Base-by-base conservation (phyloP, 2,797 vertebrate genomes). In the Vultur gryphus region DNA sequence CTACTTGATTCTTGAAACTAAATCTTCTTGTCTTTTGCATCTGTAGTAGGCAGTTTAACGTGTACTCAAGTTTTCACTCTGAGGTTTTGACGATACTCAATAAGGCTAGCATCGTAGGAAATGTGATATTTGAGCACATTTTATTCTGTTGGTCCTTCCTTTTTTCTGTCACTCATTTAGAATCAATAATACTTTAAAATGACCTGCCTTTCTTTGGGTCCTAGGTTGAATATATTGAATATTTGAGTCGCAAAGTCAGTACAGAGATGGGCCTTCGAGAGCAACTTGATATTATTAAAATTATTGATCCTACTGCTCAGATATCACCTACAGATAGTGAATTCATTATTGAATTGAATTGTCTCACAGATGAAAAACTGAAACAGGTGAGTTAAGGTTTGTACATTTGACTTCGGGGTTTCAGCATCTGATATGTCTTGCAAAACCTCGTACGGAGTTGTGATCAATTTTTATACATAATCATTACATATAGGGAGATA, bases 251-350 rank as follows among this genome's bases (percentile, higher is more conserved):
- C 48, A 99, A 99, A 96, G 99, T 99, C 87, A 99, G 99, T 98
- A 99, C 99, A 61, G 99, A 99, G 98, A 99, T 99, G 99, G 99
- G 99, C 62, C 99, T 99, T 91, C 98, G 99, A 90, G 99, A 99
- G 95, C 99, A 99, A 97, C 99, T 99, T 92, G 99, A 99, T 97
- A 99, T 99, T 97, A 99, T 99, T 97, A 99, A 99, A 98, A 99
- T 99, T 97, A 99, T 99, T 88, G 99, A 99, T 97, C 99, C 99
- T 39, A 99, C 98, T 59, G 99, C 99, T 93, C 99, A 99, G 94
- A 99, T 99, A 86, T 99, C 99, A 2, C 99, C 99, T 82, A 99
- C 99, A 5, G 99, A 99, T 98, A 99, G 99, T 78, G 99, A 99
- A 97, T 99, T 99, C 98, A 99, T 99, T 98, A 99, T 99, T 82